Evolutionary conservation across 2,888 invertebrate species (phyloP).

Genomic region (Xylophagus ater): DNA sequence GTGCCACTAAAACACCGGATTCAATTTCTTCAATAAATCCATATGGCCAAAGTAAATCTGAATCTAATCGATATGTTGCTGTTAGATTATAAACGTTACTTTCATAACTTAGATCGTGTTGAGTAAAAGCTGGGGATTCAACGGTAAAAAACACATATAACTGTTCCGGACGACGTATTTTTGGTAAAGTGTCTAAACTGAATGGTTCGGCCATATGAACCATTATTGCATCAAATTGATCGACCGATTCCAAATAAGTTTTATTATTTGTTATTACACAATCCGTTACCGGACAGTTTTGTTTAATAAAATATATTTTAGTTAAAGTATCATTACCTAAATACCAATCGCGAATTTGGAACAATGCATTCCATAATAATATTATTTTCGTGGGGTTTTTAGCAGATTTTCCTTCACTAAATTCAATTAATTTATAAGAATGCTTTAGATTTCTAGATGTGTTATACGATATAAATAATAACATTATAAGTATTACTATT

Average conservation of each 20-base stretch:
- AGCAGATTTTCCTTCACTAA: slow-evolving; percentile 1
- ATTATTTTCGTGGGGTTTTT: slow-evolving; percentile 22
- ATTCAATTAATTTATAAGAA: too few relatives aligned
- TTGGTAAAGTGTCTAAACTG: slow-evolving; percentile 30
- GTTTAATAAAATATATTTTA: not conserved
- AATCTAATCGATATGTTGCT: slow-evolving; percentile 46
- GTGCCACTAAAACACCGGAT: slow-evolving; percentile 27
- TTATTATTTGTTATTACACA: slow-evolving; percentile 40
- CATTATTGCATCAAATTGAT: slow-evolving; percentile 43
- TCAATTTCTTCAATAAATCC: slow-evolving; percentile 27
- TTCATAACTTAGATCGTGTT: slow-evolving; percentile 30
- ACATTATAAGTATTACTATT: not conserved
- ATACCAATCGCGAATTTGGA: slow-evolving; percentile 28
- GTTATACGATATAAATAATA: not conserved
- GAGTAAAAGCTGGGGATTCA: slow-evolving; percentile 39
- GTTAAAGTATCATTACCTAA: slow-evolving; percentile 10
- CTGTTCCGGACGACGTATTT: slow-evolving; percentile 34
- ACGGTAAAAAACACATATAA: slow-evolving; percentile 42
- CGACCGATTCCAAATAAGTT: slow-evolving; percentile 26
- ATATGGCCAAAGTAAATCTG: slow-evolving; percentile 42
- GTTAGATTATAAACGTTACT: slow-evolving; percentile 45
- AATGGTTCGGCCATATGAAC: slow-evolving; percentile 42
- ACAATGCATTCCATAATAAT: slow-evolving; percentile 33
- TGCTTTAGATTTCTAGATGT: too few relatives aligned
- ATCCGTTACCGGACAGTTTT: slow-evolving; percentile 34